phyloP scores from a whole-genome alignment of 2,797 vertebrate genomes.

The Crocodylus rhombifer region DNA sequence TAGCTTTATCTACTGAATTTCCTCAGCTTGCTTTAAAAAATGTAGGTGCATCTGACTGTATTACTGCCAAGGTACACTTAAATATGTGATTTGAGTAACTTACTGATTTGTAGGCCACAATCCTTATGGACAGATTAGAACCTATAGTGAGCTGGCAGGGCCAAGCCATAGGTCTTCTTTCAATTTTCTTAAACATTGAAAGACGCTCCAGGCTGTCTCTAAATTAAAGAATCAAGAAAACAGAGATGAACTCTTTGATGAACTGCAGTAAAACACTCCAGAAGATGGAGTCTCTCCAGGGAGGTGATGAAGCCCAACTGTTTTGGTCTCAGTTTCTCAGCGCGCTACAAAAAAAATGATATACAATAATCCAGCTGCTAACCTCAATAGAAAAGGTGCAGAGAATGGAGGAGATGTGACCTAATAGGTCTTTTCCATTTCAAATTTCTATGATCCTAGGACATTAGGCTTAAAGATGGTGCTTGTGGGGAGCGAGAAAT shows the following conservation, averaged over 20 bases:
- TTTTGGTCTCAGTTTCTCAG: neutral
- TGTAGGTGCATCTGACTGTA: neutral
- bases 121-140: slow-evolving; percentile 89
- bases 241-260: slow-evolving; percentile 1
- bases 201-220: slow-evolving; percentile 92
- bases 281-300: neutral
- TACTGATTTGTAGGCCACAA: slow-evolving; percentile 95
- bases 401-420: neutral
- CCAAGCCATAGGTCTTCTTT: slow-evolving; percentile 88
- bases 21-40: neutral
- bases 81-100: slow-evolving; percentile 62
- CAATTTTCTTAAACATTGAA: slow-evolving; percentile 91
- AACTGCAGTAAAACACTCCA: slow-evolving; percentile 6
- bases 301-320: neutral
- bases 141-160: slow-evolving; percentile 94
- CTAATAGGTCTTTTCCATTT: neutral
- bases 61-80: neutral
- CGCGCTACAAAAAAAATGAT: slow-evolving; percentile 20
- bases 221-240: slow-evolving; percentile 56
- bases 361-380: slow-evolving; percentile 9
- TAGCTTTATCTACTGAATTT: slow-evolving; percentile 4
- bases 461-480: slow-evolving; percentile 16
- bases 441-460: neutral
- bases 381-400: neutral
- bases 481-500: neutral